Conservation (phyloP, 2,113 vertebrate species). For the Percopsis transmontana region DNA sequence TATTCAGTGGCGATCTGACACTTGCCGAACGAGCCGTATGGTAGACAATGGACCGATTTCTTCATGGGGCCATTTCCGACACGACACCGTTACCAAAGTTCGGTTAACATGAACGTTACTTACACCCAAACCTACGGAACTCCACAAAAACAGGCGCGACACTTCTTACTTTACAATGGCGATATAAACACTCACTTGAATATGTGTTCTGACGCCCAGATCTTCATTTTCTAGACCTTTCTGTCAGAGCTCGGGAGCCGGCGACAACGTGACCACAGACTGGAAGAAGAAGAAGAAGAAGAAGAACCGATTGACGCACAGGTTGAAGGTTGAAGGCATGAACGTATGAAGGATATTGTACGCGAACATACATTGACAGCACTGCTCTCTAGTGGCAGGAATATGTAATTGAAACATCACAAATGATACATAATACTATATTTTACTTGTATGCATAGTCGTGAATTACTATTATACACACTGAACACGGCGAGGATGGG, state of each 20-base stretch:
- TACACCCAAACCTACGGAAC: too few relatives aligned
- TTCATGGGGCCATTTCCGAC: too few relatives aligned
- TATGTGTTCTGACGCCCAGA: constrained; percentile 81
- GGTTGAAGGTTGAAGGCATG: background rate
- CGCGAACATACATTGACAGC: background rate
- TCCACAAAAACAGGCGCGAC: too few relatives aligned
- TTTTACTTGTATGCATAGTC: too few relatives aligned
- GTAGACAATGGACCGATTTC: too few relatives aligned
- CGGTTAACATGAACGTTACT: too few relatives aligned
- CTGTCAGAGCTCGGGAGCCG: constrained; percentile 43
- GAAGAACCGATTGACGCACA: background rate
- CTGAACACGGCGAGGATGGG: too few relatives aligned
- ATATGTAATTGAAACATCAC: background rate
- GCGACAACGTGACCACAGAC: constrained; percentile 49
- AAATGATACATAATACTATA: background rate
- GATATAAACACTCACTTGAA: constrained; percentile 72
- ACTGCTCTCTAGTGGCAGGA: constrained; percentile 22
- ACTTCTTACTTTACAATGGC: background rate
- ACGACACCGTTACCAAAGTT: too few relatives aligned
- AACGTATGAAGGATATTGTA: too few relatives aligned
- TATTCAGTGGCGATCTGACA: too few relatives aligned
- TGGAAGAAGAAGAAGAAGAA: constrained; percentile 23
- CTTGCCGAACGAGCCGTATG: too few relatives aligned
- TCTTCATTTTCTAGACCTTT: constrained; percentile 73
- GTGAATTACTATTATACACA: too few relatives aligned